Evolutionary conservation across 2,113 vertebrate genomes (phyloP), one percentile per base, ranked within the genome.

Genomic region (Casuarius casuarius): DNA sequence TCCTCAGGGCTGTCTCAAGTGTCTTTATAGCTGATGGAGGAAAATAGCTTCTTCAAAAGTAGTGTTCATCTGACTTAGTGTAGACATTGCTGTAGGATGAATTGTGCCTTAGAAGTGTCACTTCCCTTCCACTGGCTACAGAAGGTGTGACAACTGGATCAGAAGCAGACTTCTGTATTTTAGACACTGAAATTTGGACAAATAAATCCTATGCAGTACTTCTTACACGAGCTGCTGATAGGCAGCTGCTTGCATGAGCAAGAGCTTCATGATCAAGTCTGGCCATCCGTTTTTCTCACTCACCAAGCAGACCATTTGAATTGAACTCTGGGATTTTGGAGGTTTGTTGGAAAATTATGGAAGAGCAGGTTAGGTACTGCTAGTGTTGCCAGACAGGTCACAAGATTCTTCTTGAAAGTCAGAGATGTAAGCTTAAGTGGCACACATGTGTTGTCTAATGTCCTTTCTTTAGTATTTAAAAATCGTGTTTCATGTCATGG

Each of bases 201-300:
- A 10, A 54, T 5, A 61, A 23, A 7, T 12, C 33, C 7, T 48
- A n/a, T 18, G 12, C 7, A 67, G 4, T 2, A 1, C 12, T 13
- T 65, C 12, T 13, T 65, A 28, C 48, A 35, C 38, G 16, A 44
- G 5, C 1, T 22, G 13, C 22, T 51, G 23, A 25, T 10, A 51
- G 35, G 16, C 17, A 19, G 19, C 2, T 9, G 5, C 4, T 92
- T 84, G 23, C 1, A 4, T n/a, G 12, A 65, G 5, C 0, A 5
- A 5, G 33, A 68, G 5, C 6, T 49, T 52, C 71, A 9, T n/a
- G 16, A 19, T 84, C 12, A 61, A 46, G 33, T 56, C 22, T 75
- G 42, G 38, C 38, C 38, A 38, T 38, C 38, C 3, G 11, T 51
- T 28, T 49, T 35, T 21, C 25, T 76, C 17, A 51, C 16, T 38